Base-by-base conservation (phyloP, 2,888 invertebrate species). In the Cataglyphis livida region DNA sequence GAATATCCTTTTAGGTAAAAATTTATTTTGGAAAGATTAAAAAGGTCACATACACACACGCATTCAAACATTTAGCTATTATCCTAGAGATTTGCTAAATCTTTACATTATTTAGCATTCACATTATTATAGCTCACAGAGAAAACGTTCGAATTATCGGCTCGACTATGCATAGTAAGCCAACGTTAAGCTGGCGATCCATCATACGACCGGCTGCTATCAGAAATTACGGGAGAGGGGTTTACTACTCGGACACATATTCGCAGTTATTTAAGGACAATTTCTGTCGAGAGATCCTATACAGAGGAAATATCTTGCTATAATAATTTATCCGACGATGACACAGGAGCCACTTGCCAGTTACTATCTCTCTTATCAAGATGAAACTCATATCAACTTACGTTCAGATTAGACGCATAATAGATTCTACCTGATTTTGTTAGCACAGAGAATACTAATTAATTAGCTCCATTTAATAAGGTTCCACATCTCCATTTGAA, bases 101-200 rank as follows among this genome's bases (percentile, higher is more conserved):
- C 61, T 59, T 15, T 10, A 6, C n/a, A 21, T n/a, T 32, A 64
- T 51, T 41, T 44, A 51, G 35, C 51, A 61, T 62, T 51, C 25
- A 75, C 79, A 35, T 71, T 73, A 28, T 15, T 59, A 25, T 25
- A 25, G 18, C 7, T 57, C 9, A 32, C 28, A 84, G 28, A 28
- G 35, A 38, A 70, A 59, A 76, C 73, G n/a, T 75, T 70, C n/a
- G 66, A 78, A 82, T 85, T 82, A 85, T 48, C 59, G 51, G 41
- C 64, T 83, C 78, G 18, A 62, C 81, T 83, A 75, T 81, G 35
- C 61, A 74, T n/a, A 38, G 66, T 44, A 68, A 84, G 54, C 64
- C 68, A 78, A 81, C 75, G 66, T 57, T 76, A 82, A 66, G 76
- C 75, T 51, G 48, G 68, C 74, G 84, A 89, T 89, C 79, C 76